Base-by-base conservation (phyloP, 2,797 vertebrate genomes). In the Pseudochromis fuscus region DNA sequence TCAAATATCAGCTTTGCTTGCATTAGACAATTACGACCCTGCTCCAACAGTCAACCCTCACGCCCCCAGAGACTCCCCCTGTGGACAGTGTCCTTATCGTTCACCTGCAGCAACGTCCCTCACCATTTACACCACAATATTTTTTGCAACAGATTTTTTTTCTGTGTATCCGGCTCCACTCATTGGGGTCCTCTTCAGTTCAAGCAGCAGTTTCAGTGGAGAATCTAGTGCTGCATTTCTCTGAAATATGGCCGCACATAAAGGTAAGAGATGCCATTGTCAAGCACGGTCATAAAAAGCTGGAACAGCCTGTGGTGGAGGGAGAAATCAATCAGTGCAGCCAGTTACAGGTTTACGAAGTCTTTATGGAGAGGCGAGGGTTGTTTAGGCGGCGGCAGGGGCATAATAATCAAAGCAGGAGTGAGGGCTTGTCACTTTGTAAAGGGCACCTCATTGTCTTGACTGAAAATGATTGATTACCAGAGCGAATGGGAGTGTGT, bases 371-470 rank as follows among this genome's bases (percentile, higher is more conserved):
- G 58, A 63, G 21, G 27, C 58, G 33, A 18, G 33, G 46, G 37
- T 45, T 27, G 67, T 62, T 67, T n/a, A 73, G 64, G 44, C 35
- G 27, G 35, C 73, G 51, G 56, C n/a, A 46, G 49, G 57, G 24
- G 31, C 38, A 53, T 49, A 28, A 64, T 65, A 53, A 81, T 74
- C 62, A 52, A 16, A 31, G 45, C 53, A 25, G 64, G 71, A 83
- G 46, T 55, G 49, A 76, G 51, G 18, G 8, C 24, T 60, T 77
- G 74, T 74, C 57, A 60, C 10, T 67, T 48, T 25, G 23, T 51
- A 84, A 89, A 88, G 84, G 82, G 42, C 80, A 82, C 52, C 50
- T 77, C 66, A 50, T 58, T 81, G 72, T 72, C 59, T 69, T 51
- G 59, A 61, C 44, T 55, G 57, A 58, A 46, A 23, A 55, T 75